These are phyloP conservation scores for Pangasianodon gigas DNA, from an alignment of 2,113 vertebrate species.

Conservation along the genomic window DNA sequence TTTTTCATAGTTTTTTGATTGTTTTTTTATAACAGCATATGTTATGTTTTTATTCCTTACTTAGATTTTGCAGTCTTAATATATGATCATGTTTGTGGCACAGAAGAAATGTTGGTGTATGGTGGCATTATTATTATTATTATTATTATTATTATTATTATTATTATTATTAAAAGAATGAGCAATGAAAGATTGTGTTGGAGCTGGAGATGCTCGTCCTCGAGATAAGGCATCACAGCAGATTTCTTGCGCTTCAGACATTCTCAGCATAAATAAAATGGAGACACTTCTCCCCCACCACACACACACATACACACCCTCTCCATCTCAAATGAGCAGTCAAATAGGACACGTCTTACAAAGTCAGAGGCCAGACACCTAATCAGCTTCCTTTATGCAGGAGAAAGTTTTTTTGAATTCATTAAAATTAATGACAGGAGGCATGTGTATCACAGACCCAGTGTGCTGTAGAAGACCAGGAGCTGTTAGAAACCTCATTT, in stretches of 20 bases:
- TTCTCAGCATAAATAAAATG: constrained; percentile 18
- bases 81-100: too few species aligned
- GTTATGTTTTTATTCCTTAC: not conserved
- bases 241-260: constrained; percentile 37
- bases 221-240: constrained; percentile 15
- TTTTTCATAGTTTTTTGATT: not conserved
- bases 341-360: constrained; percentile 8
- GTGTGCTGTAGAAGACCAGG: not conserved
- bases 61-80: not conserved
- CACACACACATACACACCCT: not conserved
- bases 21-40: not conserved
- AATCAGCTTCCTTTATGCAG: constrained; percentile 43
- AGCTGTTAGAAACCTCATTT: constrained; percentile 21
- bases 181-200: constrained; percentile 25
- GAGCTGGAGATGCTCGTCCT: not conserved
- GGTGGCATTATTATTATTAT: not conserved
- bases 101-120: too few species aligned
- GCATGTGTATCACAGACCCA: constrained; percentile 11
- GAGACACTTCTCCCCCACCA: not conserved
- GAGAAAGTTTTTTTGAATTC: constrained; percentile 32
- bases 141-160: not conserved
- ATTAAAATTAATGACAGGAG: constrained; percentile 29
- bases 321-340: constrained; percentile 12
- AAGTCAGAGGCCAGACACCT: constrained; percentile 46
- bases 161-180: not conserved